These are phyloP conservation scores for Drosophila mimica DNA, from an alignment of 2,888 invertebrate species.

Conservation along the genomic window DNA sequence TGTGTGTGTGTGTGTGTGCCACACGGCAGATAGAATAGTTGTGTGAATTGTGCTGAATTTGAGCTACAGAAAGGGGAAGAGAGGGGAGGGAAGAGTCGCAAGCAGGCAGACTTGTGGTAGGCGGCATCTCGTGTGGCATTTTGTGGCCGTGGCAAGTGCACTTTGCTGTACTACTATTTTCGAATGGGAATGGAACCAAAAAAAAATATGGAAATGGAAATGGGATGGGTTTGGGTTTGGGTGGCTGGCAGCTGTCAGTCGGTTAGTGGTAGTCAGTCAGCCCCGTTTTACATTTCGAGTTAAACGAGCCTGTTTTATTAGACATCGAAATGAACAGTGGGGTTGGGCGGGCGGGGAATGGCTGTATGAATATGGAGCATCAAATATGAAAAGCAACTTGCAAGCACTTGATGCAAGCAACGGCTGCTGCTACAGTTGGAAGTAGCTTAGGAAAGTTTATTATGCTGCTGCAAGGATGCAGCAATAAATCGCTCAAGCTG, in stretches of 20 bases:
- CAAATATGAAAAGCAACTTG: constrained; percentile 20
- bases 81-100: background rate
- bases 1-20: constrained; percentile 9
- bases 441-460: constrained; percentile 17
- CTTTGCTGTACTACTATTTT: constrained; percentile 69
- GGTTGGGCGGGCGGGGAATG: background rate
- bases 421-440: background rate
- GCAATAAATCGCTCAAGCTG: background rate
- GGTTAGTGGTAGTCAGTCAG: constrained; percentile 18
- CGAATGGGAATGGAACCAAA: background rate
- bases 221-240: background rate
- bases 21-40: constrained; percentile 36
- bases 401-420: constrained; percentile 11
- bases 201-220: background rate
- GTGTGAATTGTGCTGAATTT: constrained; percentile 14
- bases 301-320: constrained; percentile 52
- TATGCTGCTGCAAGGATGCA: constrained; percentile 11
- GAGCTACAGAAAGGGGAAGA: background rate
- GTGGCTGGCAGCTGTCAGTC: constrained; percentile 64
- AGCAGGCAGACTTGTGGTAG: background rate
- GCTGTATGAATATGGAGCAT: background rate
- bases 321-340: constrained; percentile 34
- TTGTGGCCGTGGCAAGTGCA: constrained; percentile 76
- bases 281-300: constrained; percentile 33
- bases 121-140: constrained; percentile 46